Conservation (phyloP, 1,140 invertebrate genomes). For the Cepaea nemoralis region DNA sequence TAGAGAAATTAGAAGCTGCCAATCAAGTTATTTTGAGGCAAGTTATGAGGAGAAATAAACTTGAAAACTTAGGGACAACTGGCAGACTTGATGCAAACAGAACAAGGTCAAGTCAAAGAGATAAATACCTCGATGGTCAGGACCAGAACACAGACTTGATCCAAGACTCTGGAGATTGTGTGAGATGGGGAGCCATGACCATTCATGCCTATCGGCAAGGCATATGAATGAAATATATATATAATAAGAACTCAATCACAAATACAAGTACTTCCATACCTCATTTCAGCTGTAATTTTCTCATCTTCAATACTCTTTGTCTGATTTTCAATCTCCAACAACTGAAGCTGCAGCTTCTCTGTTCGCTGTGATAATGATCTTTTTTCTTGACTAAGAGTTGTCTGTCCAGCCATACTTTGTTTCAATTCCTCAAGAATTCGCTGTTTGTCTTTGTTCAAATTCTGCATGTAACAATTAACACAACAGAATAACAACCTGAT, state of each 20-base stretch:
- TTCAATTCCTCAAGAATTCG: conserved; percentile 36
- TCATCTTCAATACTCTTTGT: conserved; percentile 55
- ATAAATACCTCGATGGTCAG: too few species aligned
- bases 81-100: conserved; percentile 5
- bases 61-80: too few species aligned
- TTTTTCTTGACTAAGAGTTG: conserved; percentile 51
- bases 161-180: too few species aligned
- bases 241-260: background rate
- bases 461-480: conserved; percentile 36
- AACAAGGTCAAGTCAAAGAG: too few species aligned
- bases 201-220: too few species aligned
- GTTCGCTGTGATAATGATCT: conserved; percentile 49
- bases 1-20: too few species aligned
- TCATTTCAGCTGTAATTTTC: conserved; percentile 59
- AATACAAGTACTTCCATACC: conserved; percentile 44
- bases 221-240: too few species aligned
- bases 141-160: too few species aligned
- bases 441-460: conserved; percentile 40
- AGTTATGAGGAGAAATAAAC: too few species aligned
- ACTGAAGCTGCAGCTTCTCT: conserved; percentile 48
- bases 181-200: too few species aligned
- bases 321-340: conserved; percentile 60
- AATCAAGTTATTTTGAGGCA: too few species aligned
- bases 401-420: conserved; percentile 23
- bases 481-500: too few species aligned